These are phyloP conservation scores for Lithophane semibrunnea DNA, from an alignment of 2,888 invertebrate genomes.

Conservation along the genomic window DNA sequence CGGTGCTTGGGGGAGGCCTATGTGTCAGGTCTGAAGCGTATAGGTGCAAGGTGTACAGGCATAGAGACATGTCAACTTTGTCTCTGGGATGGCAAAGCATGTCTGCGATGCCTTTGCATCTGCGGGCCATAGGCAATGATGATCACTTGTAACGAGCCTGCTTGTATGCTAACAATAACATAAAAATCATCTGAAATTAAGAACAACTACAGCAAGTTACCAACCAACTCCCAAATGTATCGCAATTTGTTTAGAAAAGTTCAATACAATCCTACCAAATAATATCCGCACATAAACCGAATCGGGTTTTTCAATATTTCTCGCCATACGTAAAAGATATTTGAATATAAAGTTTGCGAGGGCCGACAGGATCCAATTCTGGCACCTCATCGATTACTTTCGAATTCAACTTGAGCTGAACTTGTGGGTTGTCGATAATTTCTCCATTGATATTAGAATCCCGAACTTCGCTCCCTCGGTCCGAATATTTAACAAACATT, in stretches of 20 bases:
- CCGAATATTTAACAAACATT: constrained; percentile 62
- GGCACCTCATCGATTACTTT: constrained; percentile 75
- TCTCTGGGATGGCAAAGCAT: not conserved
- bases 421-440: constrained; percentile 66
- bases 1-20: too few relatives aligned
- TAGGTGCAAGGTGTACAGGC: not conserved
- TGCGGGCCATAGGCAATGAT: not conserved
- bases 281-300: constrained; percentile 29
- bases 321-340: constrained; percentile 56
- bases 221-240: not conserved
- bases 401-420: constrained; percentile 63
- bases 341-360: constrained; percentile 66
- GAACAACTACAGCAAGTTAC: not conserved
- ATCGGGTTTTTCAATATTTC: constrained; percentile 59
- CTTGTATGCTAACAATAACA: not conserved
- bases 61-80: not conserved
- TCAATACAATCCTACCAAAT: constrained; percentile 14
- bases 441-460: constrained; percentile 68
- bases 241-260: constrained; percentile 14
- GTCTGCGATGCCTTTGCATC: not conserved
- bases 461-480: constrained; percentile 56
- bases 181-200: not conserved
- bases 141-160: not conserved
- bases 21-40: not conserved
- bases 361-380: constrained; percentile 60